phyloP scores from a whole-genome alignment of 2,113 vertebrate genomes.

The Smithornis capensis region DNA sequence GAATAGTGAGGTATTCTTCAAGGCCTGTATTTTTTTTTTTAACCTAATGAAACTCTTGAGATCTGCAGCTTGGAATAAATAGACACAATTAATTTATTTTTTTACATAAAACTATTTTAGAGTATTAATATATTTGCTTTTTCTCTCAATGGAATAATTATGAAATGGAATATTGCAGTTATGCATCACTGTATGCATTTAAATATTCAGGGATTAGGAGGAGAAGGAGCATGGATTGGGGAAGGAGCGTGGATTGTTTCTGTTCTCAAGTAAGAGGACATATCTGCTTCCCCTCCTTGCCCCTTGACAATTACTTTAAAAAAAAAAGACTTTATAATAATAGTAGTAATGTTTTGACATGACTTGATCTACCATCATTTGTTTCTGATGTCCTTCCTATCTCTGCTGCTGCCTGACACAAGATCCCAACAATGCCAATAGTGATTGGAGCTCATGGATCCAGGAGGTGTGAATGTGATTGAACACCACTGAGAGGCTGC shows the following conservation, averaged over 20 bases:
- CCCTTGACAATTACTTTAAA: neutral
- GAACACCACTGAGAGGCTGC: neutral
- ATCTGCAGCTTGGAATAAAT: neutral
- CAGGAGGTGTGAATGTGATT: neutral
- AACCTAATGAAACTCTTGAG: neutral
- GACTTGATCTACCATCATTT: neutral
- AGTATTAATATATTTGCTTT: neutral
- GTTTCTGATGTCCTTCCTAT: neutral
- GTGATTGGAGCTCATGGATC: neutral
- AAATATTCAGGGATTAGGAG: neutral
- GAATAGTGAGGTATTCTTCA: neutral
- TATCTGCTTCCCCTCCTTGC: fast-evolving
- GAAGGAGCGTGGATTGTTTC: neutral
- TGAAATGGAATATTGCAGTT: neutral
- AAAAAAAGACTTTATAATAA: neutral
- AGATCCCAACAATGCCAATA: fast-evolving
- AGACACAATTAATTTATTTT: neutral
- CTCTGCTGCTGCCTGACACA: neutral
- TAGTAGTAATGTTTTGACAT: neutral
- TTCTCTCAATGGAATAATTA: neutral
- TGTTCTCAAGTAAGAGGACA: neutral
- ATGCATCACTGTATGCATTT: neutral
- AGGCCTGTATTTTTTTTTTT: neutral
- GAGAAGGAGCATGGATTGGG: neutral
- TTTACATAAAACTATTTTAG: neutral